Conservation (phyloP, 2,888 invertebrate genomes). For the Melieria omissa region DNA sequence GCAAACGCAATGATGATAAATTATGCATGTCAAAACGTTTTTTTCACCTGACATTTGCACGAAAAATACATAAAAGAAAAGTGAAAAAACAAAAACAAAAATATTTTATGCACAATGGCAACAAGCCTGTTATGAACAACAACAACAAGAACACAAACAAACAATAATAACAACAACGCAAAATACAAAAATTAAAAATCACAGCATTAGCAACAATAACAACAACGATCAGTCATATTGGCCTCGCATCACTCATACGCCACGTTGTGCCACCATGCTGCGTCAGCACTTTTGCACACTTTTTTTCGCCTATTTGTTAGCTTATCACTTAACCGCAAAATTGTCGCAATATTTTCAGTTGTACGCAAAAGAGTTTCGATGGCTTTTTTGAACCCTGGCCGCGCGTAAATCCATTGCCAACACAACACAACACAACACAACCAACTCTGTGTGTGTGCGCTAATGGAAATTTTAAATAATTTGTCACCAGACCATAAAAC, state of each 20-base stretch:
- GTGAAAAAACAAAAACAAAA: background rate
- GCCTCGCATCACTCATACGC: conserved; percentile 22
- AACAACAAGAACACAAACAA: background rate
- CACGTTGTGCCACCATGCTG: conserved; percentile 15
- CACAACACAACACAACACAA: no score
- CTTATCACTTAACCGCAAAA: no score
- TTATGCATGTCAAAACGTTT: conserved; percentile 35
- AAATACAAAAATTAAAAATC: background rate
- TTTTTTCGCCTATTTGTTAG: no score
- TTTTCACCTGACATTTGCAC: conserved; percentile 36
- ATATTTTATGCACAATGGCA: background rate
- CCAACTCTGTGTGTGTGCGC: background rate
- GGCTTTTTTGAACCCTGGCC: no score
- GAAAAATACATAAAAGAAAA: background rate
- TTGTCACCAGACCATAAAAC: conserved; percentile 34
- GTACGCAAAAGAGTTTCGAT: no score
- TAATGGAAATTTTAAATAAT: conserved; percentile 37
- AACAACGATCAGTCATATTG: no score
- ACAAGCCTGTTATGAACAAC: background rate
- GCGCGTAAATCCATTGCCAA: no score
- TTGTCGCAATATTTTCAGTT: no score
- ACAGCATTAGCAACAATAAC: background rate
- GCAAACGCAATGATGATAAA: conserved; percentile 32
- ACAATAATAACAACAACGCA: background rate
- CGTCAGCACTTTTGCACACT: background rate